Conservation (phyloP, 2,888 invertebrate genomes). For the Leptinotarsa tumamoca region DNA sequence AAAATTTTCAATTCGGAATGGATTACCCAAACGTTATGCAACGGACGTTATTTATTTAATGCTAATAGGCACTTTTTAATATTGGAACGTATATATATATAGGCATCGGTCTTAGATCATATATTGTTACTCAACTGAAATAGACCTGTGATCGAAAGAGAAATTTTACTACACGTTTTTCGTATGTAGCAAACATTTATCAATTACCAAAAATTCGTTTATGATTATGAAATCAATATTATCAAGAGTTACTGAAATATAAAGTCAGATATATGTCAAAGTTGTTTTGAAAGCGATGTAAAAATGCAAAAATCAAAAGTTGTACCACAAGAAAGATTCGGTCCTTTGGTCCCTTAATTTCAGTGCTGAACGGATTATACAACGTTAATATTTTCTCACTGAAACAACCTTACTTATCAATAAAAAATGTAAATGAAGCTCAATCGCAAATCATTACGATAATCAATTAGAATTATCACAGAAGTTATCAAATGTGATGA, state of each 20-base stretch:
- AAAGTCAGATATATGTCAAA: too few species aligned
- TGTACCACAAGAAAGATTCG: too few species aligned
- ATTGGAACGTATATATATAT: not conserved
- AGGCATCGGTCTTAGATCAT: not conserved
- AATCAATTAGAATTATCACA: too few species aligned
- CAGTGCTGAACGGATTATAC: too few species aligned
- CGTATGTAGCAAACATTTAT: not conserved
- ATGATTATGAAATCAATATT: not conserved
- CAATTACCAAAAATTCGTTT: not conserved
- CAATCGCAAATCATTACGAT: too few species aligned
- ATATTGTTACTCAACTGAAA: not conserved
- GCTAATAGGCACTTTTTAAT: constrained; percentile 2
- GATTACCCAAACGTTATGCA: constrained; percentile 17
- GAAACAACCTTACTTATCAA: too few species aligned
- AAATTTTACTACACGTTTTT: not conserved
- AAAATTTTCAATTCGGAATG: not conserved
- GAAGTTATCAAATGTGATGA: too few species aligned
- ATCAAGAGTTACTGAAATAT: not conserved
- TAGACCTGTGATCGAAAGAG: not conserved
- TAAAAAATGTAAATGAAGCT: too few species aligned
- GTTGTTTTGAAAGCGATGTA: too few species aligned
- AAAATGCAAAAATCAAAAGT: too few species aligned
- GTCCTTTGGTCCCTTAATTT: too few species aligned
- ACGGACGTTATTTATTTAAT: not conserved
- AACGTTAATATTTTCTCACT: too few species aligned